phyloP scores from a whole-genome alignment of 1,140 invertebrate genomes.

The Pomacea maculata region DNA sequence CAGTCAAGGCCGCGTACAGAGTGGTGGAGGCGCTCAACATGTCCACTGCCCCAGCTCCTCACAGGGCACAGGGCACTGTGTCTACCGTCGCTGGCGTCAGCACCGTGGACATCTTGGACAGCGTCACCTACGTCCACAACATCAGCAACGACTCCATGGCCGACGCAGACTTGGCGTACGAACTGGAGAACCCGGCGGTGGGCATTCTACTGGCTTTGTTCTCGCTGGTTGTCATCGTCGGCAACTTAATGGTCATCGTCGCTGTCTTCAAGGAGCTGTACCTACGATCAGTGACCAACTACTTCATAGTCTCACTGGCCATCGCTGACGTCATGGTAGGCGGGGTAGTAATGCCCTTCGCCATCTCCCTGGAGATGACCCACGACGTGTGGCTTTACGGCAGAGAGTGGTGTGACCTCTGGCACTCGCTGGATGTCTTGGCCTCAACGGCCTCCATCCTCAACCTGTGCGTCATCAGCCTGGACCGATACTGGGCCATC shows the following conservation, averaged over 20 bases:
- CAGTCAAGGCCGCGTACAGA: background rate
- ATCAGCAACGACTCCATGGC: conserved; percentile 7
- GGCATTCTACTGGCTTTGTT: conserved; percentile 68
- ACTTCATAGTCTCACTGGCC: conserved; percentile 96
- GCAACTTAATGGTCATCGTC: conserved; percentile 94
- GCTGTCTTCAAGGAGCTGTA: conserved; percentile 96
- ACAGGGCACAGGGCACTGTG: background rate
- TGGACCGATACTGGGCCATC: conserved; percentile 81
- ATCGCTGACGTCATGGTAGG: conserved; percentile 98
- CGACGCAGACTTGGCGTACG: conserved; percentile 15
- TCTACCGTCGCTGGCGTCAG: background rate
- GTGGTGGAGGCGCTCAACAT: background rate
- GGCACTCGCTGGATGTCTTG: conserved; percentile 95
- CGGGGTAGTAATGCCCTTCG: conserved; percentile 94
- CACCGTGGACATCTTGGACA: background rate
- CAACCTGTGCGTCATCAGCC: conserved; percentile 93
- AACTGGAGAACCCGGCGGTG: conserved; percentile 45
- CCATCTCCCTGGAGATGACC: conserved; percentile 90
- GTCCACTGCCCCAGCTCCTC: background rate
- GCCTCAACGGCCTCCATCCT: conserved; percentile 97
- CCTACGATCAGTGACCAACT: conserved; percentile 96
- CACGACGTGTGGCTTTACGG: conserved; percentile 83
- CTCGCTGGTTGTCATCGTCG: conserved; percentile 82
- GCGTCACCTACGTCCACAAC: background rate
- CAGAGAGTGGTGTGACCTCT: conserved; percentile 91